Percentiles rank a stretch among this genome's conserved stretches.
Evolutionary conservation across 2,797 vertebrate species (phyloP).

Genomic region (Sebastes kiyomatsui): DNA sequence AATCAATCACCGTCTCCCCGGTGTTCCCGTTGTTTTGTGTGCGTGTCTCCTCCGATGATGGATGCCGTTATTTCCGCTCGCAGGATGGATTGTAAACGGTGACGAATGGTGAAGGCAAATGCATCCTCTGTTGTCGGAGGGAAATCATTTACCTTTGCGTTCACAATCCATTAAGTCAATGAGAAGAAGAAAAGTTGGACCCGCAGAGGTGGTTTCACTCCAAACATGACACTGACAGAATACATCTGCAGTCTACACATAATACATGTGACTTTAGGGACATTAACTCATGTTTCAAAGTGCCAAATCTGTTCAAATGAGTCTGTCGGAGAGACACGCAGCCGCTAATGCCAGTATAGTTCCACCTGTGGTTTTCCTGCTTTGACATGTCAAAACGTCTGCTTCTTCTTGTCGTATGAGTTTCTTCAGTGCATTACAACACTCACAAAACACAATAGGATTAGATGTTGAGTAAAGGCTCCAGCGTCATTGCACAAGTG

Average conservation of each 20-base stretch:
- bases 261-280: background rate
- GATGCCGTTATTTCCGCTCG: slow-evolving; percentile 57
- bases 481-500: background rate
- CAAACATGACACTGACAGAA: background rate
- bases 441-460: background rate
- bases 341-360: background rate
- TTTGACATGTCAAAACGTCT: background rate
- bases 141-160: slow-evolving; percentile 60
- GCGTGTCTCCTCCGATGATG: slow-evolving; percentile 52
- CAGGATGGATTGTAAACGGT: slow-evolving; percentile 59
- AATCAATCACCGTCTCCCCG: slow-evolving; percentile 49
- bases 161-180: slow-evolving; percentile 56
- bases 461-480: background rate
- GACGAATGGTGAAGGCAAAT: slow-evolving; percentile 59
- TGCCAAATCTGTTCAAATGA: background rate
- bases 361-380: background rate
- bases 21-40: slow-evolving; percentile 51
- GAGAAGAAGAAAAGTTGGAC: slow-evolving; percentile 27
- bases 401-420: background rate
- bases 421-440: background rate
- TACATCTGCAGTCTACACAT: background rate
- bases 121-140: slow-evolving; percentile 51
- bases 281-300: background rate
- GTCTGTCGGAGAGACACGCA: background rate
- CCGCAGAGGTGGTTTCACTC: slow-evolving; percentile 5